A percentile compares a stretch with the other conserved stretches of the same genome.
Conservation (phyloP, 2,113 vertebrate genomes). For the Fregata magnificens region DNA sequence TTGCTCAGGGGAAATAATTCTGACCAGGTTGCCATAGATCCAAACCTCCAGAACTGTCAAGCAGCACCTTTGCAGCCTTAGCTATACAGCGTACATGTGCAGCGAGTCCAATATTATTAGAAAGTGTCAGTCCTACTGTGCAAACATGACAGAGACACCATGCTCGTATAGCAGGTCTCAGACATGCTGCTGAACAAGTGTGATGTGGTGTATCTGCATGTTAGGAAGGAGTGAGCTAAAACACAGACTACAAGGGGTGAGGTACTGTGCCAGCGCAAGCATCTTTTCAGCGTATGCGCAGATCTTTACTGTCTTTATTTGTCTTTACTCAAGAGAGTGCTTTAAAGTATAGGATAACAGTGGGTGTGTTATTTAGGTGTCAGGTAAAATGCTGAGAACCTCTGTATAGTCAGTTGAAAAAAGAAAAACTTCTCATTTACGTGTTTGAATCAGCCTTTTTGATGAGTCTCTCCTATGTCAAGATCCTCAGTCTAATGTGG, state of each 20-base stretch:
- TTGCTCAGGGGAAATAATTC: background rate
- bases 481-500: background rate
- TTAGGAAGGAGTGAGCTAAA: background rate
- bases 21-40: background rate
- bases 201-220: background rate
- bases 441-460: background rate
- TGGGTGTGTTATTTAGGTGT: background rate
- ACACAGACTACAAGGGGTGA: background rate
- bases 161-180: accelerated
- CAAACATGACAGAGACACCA: accelerated
- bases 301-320: background rate
- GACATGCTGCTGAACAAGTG: accelerated
- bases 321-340: background rate
- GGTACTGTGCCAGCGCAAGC: background rate
- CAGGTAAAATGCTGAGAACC: background rate
- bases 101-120: background rate
- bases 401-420: background rate
- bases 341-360: background rate
- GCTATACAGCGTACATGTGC: background rate
- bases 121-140: background rate
- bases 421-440: background rate
- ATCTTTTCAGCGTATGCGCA: background rate
- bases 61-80: background rate
- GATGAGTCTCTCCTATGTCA: background rate
- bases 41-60: background rate